Base-by-base conservation (phyloP, 2,888 invertebrate species). In the Camptogramma bilineatum region DNA sequence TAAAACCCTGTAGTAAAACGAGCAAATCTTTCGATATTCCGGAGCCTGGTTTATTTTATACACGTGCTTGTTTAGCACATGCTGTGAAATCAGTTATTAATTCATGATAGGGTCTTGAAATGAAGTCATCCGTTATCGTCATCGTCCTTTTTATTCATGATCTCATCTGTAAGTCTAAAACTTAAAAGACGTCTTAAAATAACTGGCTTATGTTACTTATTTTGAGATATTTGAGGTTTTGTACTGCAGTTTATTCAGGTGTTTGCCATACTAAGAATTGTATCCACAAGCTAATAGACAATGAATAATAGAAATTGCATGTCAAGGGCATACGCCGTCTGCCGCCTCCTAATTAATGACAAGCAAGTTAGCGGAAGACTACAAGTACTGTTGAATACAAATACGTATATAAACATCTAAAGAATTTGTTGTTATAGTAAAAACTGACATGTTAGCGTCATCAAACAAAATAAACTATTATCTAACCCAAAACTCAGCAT, bases 281-380 rank as follows among this genome's bases (percentile, higher is more conserved):
- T 48, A 55, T 53, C 59, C 55, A 52, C 46, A 62, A 28, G 44
- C 44, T 52, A 55, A 57, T 48, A 48, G 24, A 62, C 48, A 71
- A 72, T 74, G 66, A 62, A n/a, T n/a, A n/a, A n/a, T n/a, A n/a
- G n/a, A n/a, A n/a, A 54, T 64, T 57, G 48, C 62, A 65, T 68
- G 76, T 73, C 78, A 78, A 75, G 78, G 78, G 28, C 63, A 53
- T 55, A 7, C 24, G 48, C 48, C 51, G 59, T 53, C 59, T 46
- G 52, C 19, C 28, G 46, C 13, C 47, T 44, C 39, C 34, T 55
- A 47, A 60, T 64, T 52, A 64, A 7, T 47, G 46, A 46, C 16
- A 1, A n/a, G 39, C 34, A 10, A 48, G 31, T 47, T 44, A 44
- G 8, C 31, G 16, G 44, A 46, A 46, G 50, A 19, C 48, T 39